Base-by-base conservation (phyloP, 2,113 vertebrate species). In the Chaetodon auriga region DNA sequence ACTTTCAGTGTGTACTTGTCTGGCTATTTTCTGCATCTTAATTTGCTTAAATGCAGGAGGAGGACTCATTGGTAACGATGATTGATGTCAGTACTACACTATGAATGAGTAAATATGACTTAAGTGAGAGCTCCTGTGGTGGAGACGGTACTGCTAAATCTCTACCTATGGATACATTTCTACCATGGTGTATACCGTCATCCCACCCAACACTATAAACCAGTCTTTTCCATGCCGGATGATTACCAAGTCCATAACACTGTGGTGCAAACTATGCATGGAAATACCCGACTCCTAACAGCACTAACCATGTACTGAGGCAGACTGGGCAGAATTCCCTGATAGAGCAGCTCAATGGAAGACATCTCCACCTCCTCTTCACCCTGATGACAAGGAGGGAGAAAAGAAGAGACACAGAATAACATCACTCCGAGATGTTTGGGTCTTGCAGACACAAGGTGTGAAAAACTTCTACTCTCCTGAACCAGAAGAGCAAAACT, bases 231-330 rank as follows among this genome's bases (percentile, higher is more conserved):
- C 16, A 14, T 14, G 19, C 43, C 15, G 45, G 30, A 61, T 19
- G 6, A 14, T 45, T 41, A 54, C 6, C 35, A 38, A 35, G 30
- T 65, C 10, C 6, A 64, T 41, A 77, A 19, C 5, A 68, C 19
- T 19, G 14, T 12, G 63, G 16, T 54, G 48, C 30, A 15, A 57
- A 57, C 10, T 7, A 2, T 46, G 0, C 5, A 1, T 46, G 11
- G 14, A 60, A n/a, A 5, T 2, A 66, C 3, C 5, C 2, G 8
- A 18, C 9, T 9, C 7, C 14, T 35, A n/a, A 53, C n/a, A 75
- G 19, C 49, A 93, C 96, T 96, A 68, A 99, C 98, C 98, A 99
- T 99, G 85, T 99, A 99, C 84, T 99, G 98, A 5, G 98, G 98
- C 92, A 99, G 95, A 89, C 97, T 99, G 75, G 98, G 98, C 48